Percentiles rank a stretch among this genome's conserved stretches.
phyloP scores from a whole-genome alignment of 2,888 invertebrate genomes.

The Hartigia nigra region DNA sequence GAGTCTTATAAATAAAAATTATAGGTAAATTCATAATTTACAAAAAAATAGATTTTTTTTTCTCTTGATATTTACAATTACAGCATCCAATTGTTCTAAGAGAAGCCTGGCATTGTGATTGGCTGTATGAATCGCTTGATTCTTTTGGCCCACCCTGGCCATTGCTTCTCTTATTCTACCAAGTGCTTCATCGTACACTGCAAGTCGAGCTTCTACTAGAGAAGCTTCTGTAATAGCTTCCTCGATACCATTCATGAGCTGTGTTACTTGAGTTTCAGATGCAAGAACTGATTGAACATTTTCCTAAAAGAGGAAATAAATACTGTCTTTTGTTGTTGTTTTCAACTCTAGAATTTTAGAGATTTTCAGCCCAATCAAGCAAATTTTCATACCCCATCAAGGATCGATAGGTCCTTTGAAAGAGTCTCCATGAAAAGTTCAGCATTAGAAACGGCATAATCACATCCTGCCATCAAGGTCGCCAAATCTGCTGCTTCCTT shows the following conservation, averaged over 20 bases:
- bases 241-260: conserved; percentile 85
- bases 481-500: conserved; percentile 88
- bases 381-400: conserved; percentile 76
- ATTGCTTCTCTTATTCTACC: conserved; percentile 89
- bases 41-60: background rate
- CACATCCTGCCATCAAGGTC: conserved; percentile 84
- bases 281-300: conserved; percentile 93
- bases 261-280: conserved; percentile 81
- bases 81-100: conserved; percentile 80
- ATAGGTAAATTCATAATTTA: background rate
- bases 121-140: conserved; percentile 85
- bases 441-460: conserved; percentile 91
- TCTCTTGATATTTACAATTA: conserved; percentile 73
- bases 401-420: conserved; percentile 83
- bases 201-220: conserved; percentile 78
- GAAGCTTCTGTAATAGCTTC: conserved; percentile 81
- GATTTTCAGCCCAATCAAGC: no score
- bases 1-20: conserved; percentile 66
- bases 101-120: conserved; percentile 87
- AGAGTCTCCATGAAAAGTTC: conserved; percentile 81
- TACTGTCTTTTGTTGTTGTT: background rate
- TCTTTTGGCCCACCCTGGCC: conserved; percentile 92
- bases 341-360: background rate
- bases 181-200: conserved; percentile 83
- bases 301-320: conserved; percentile 68